phyloP scores from a whole-genome alignment of 1,140 invertebrate genomes.

The Tetramorium simillimum region DNA sequence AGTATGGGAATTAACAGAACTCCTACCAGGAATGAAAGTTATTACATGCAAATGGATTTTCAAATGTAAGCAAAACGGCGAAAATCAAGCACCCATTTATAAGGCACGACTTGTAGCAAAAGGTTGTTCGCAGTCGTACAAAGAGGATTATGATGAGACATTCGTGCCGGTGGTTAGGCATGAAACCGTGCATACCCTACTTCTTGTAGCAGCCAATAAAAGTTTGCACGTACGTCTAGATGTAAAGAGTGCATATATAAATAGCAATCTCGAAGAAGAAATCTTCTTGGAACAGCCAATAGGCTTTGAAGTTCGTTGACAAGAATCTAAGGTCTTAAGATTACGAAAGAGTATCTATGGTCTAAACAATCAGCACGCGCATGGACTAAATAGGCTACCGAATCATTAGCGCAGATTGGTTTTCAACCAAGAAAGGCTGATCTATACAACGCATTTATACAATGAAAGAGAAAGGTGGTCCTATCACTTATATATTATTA shows the following conservation, averaged over 20 bases:
- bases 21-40: constrained; percentile 58
- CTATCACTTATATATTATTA: constrained; percentile 38
- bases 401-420: neutral
- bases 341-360: neutral
- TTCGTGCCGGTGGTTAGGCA: neutral
- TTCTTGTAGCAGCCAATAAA: neutral
- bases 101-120: constrained; percentile 84
- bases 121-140: constrained; percentile 79
- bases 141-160: constrained; percentile 75
- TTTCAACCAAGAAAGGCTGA: constrained; percentile 24
- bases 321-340: neutral
- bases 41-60: constrained; percentile 81
- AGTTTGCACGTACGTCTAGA: neutral
- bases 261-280: neutral
- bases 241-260: neutral
- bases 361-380: neutral
- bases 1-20: constrained; percentile 73
- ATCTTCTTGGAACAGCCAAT: no score
- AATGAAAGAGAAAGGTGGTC: neutral
- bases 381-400: neutral
- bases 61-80: constrained; percentile 74
- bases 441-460: constrained; percentile 41
- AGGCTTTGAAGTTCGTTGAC: no score
- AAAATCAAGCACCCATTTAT: constrained; percentile 72
- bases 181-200: neutral